Percentiles rank a stretch among this genome's conserved stretches.
Evolutionary conservation across 1,140 invertebrate species (phyloP).

Genomic region (Heliconius melpomene): DNA sequence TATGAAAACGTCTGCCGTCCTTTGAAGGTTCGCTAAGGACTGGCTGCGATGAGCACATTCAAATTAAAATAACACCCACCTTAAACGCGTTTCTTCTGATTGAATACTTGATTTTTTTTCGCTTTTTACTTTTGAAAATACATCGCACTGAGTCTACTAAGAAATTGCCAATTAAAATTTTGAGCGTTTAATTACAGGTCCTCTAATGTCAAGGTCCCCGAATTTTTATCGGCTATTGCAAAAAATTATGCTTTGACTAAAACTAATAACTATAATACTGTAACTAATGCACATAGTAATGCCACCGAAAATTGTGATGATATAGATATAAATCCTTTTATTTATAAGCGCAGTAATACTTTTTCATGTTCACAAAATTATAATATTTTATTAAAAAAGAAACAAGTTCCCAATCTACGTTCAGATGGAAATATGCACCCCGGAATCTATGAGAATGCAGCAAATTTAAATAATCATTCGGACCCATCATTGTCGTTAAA

Average conservation of each 20-base stretch:
- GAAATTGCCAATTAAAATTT: constrained; percentile 17
- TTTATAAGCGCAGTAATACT: constrained; percentile 18
- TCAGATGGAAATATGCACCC: background rate
- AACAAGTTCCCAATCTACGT: background rate
- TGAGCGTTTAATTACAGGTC: constrained; percentile 43
- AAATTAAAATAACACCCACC: constrained; percentile 45
- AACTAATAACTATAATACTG: constrained; percentile 14
- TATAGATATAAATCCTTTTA: background rate
- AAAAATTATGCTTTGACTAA: constrained; percentile 47
- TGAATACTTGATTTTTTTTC: constrained; percentile 18
- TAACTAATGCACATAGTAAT: constrained; percentile 35
- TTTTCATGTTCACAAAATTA: constrained; percentile 4
- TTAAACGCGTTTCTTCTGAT: constrained; percentile 33
- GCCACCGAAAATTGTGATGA: constrained; percentile 18
- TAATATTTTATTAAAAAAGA: background rate
- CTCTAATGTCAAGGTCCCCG: constrained; percentile 27
- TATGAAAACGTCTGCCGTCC: constrained; percentile 61
- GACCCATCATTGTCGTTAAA: background rate
- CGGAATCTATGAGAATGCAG: background rate
- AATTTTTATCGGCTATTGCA: constrained; percentile 34
- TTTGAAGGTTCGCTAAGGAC: constrained; percentile 64
- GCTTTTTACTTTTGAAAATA: background rate
- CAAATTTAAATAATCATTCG: background rate
- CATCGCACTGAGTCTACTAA: background rate
- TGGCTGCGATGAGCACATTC: constrained; percentile 52